Evolutionary conservation across 2,888 invertebrate species (phyloP), one percentile per base, ranked within the genome.

Genomic region (Gymnosoma rotundatum): DNA sequence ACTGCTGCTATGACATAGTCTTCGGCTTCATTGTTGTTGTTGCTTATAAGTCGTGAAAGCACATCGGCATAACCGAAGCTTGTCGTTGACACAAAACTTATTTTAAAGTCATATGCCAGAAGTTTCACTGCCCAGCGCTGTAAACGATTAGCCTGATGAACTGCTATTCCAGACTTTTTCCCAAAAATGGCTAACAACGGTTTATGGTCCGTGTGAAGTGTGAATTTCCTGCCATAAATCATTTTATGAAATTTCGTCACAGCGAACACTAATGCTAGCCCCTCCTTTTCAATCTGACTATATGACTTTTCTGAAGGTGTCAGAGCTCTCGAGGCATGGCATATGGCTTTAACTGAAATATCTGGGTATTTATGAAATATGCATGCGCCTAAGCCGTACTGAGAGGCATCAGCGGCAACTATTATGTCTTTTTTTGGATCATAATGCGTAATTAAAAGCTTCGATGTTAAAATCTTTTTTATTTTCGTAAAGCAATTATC

Each of bases 1-100:
- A 82, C 66, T 50, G 81, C 72, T 8, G 80, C 73, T 32, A 58
- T 58, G 6, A 25, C 58, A n/a, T 58, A 58, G 4, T 58, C 8
- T 32, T 58, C 58, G 1, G 32, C 32, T 32, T 32, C 8, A 6
- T 32, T 32, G n/a, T n/a, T n/a, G n/a, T n/a, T n/a, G 6, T 32
- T 32, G 32, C 8, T 8, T 32, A 60, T 60, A 5, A 60, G 60
- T 5, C 36, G 36, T 60, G 36, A 60, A 36, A 60, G 12, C 6
- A 60, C 36, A 36, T 16, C 45, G 2, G 45, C 45, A 16, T 48
- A 48, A 48, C 45, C 45, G 14, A 48, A 48, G 12, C 45, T 58
- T n/a, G n/a, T 36, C 3, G 36, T 58, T 58, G 36, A 58, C 4
- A 58, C 16, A 58, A 58, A 58, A n/a, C n/a, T 58, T 14, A 58